These are phyloP conservation scores for Xestobium rufovillosum DNA, from an alignment of 2,888 invertebrate species.

Conservation along the genomic window DNA sequence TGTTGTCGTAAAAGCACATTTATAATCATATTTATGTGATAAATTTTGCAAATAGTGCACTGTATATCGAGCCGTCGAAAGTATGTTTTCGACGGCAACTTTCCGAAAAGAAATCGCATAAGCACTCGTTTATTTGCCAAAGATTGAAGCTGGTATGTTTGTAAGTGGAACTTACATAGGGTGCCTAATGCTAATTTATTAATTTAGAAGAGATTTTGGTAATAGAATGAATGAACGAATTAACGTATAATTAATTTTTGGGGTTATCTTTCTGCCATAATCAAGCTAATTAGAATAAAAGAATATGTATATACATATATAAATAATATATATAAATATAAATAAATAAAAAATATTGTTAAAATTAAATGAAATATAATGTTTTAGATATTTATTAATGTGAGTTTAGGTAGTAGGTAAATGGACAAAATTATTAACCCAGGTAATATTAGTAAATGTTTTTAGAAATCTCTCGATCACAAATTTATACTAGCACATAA, in stretches of 20 bases:
- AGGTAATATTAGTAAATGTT: conserved; percentile 35
- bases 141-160: too few relatives aligned
- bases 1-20: too few relatives aligned
- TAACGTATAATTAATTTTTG: background rate
- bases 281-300: conserved; percentile 24
- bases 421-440: conserved; percentile 27
- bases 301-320: conserved; percentile 33
- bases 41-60: too few relatives aligned
- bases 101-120: too few relatives aligned
- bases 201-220: too few relatives aligned
- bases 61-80: too few relatives aligned
- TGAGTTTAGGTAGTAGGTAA: conserved; percentile 35
- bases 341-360: too few relatives aligned
- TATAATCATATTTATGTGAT: too few relatives aligned
- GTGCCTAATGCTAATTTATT: too few relatives aligned
- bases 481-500: conserved; percentile 33
- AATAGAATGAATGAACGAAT: conserved; percentile 4
- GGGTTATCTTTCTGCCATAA: conserved; percentile 23
- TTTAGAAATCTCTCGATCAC: conserved; percentile 35
- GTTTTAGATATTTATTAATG: conserved; percentile 43
- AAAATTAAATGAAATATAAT: conserved; percentile 33
- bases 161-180: too few relatives aligned
- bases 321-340: conserved; percentile 35
- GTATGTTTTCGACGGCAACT: too few relatives aligned
- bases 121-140: too few relatives aligned